Conservation (phyloP, 1,140 invertebrate genomes). For the Rhyacophila brunnea region DNA sequence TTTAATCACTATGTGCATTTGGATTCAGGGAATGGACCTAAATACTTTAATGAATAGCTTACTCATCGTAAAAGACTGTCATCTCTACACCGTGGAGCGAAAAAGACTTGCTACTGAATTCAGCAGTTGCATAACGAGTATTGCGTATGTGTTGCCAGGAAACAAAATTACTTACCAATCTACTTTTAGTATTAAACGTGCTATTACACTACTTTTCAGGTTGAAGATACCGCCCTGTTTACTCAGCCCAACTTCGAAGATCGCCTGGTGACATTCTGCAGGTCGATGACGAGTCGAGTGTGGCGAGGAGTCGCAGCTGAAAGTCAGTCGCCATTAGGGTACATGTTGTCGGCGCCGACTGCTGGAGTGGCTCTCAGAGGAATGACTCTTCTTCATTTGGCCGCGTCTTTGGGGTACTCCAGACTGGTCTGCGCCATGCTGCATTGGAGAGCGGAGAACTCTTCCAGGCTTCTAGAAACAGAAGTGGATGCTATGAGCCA, state of each 20-base stretch:
- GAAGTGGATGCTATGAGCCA: slow-evolving; percentile 89
- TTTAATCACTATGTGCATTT: no score
- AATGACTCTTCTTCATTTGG: slow-evolving; percentile 85
- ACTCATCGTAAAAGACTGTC: no score
- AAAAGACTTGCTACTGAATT: no score
- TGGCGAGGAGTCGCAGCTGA: slow-evolving; percentile 46
- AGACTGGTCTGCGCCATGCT: slow-evolving; percentile 78
- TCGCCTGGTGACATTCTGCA: slow-evolving; percentile 77
- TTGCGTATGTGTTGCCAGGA: no score
- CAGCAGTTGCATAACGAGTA: no score
- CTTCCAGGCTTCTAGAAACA: slow-evolving; percentile 79
- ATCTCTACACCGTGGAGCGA: no score
- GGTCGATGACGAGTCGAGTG: slow-evolving; percentile 61
- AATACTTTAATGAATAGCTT: no score
- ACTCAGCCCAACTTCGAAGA: slow-evolving; percentile 77
- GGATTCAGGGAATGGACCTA: no score
- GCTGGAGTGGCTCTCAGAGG: slow-evolving; percentile 58
- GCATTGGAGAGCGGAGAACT: slow-evolving; percentile 86
- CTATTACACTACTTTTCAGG: slow-evolving; percentile 54
- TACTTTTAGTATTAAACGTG: no score
- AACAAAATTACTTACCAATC: no score
- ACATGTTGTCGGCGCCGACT: slow-evolving; percentile 22
- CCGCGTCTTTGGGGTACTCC: slow-evolving; percentile 83
- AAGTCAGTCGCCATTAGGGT: not conserved
- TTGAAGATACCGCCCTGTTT: slow-evolving; percentile 63